Conservation (phyloP, 2,888 invertebrate species). For the Ennomos quercinarius region DNA sequence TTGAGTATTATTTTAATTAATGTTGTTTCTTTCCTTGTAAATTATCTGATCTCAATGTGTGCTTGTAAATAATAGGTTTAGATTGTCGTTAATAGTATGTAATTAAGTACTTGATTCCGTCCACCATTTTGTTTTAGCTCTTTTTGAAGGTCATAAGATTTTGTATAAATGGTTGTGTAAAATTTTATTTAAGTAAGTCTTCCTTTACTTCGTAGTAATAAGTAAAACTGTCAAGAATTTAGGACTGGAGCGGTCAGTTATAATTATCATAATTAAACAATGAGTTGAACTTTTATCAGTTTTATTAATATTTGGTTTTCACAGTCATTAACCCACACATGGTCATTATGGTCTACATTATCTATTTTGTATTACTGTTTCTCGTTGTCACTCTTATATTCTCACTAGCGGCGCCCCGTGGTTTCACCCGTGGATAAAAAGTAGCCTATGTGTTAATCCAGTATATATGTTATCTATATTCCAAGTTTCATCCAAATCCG, state of each 20-base stretch:
- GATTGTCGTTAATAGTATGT: constrained; percentile 8
- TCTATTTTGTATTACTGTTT: too few species aligned
- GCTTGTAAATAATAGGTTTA: constrained; percentile 69
- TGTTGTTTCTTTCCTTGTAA: constrained; percentile 65
- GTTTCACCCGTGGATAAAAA: too few species aligned
- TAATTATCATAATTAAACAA: constrained; percentile 20
- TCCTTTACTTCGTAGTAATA: constrained; percentile 24
- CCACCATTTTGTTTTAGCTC: constrained; percentile 44
- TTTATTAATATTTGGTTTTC: too few species aligned
- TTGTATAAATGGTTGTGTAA: constrained; percentile 46
- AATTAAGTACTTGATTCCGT: constrained; percentile 49
- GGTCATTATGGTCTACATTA: too few species aligned
- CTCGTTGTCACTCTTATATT: too few species aligned
- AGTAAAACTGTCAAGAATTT: constrained; percentile 6
- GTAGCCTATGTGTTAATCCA: too few species aligned
- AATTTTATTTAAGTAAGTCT: constrained; percentile 28
- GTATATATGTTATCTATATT: too few species aligned
- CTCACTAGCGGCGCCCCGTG: too few species aligned
- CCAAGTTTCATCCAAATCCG: too few species aligned
- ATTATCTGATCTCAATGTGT: constrained; percentile 80
- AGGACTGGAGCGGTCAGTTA: constrained; percentile 11
- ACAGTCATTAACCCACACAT: too few species aligned
- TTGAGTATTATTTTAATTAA: constrained; percentile 60
- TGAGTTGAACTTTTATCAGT: constrained; percentile 3
- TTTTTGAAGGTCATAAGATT: neutral